Conservation (phyloP, 2,797 vertebrate species). For the Poeciliopsis gracilis region DNA sequence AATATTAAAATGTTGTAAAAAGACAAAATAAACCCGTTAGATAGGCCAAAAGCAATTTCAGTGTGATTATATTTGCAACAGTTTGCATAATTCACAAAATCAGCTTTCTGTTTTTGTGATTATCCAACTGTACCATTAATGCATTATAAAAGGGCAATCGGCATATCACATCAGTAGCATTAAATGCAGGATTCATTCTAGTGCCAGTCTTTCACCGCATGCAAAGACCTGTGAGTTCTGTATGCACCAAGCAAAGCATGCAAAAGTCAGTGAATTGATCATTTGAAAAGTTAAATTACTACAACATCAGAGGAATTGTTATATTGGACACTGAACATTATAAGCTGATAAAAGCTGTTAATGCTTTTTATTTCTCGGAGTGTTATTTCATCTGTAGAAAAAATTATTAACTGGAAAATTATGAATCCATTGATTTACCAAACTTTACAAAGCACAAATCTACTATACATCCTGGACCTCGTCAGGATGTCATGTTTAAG, state of each 20-base stretch:
- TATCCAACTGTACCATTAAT: slow-evolving; percentile 11
- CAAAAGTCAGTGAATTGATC: slow-evolving; percentile 50
- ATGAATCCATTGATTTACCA: slow-evolving; percentile 2
- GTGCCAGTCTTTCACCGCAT: slow-evolving; percentile 64
- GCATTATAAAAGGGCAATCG: slow-evolving; percentile 17
- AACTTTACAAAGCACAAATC: slow-evolving; percentile 26
- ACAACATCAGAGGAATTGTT: slow-evolving; percentile 7
- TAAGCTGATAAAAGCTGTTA: slow-evolving; percentile 14
- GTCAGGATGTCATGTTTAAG: slow-evolving; percentile 49
- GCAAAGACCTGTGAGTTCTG: slow-evolving; percentile 55
- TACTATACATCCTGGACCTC: slow-evolving; percentile 28
- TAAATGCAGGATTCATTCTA: slow-evolving; percentile 57
- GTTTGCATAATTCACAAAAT: neutral
- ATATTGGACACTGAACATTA: slow-evolving; percentile 27
- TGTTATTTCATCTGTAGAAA: slow-evolving; percentile 43
- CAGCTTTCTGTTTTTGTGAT: slow-evolving; percentile 3
- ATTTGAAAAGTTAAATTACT: neutral
- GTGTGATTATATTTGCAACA: neutral
- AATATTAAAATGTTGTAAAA: neutral
- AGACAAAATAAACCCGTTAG: neutral
- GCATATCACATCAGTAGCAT: slow-evolving; percentile 44
- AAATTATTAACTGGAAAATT: slow-evolving; percentile 36
- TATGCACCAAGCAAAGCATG: slow-evolving; percentile 75
- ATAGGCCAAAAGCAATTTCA: neutral
- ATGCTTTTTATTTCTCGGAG: slow-evolving; percentile 25